Percentiles rank a stretch among this genome's conserved stretches.
Conservation (phyloP, 2,888 invertebrate genomes). For the Atrina japonica region DNA sequence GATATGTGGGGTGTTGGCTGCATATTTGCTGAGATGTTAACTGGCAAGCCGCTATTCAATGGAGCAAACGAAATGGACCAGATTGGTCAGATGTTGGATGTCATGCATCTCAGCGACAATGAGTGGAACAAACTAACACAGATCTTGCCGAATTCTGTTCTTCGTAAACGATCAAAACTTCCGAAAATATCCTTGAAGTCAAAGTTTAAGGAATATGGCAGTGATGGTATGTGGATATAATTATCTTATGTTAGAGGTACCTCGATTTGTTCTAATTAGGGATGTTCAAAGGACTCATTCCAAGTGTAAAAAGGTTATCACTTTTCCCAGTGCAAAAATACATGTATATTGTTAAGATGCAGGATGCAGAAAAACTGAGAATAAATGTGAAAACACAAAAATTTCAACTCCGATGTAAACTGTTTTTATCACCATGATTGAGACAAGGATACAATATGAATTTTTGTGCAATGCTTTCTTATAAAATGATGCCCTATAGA, state of each 20-base stretch:
- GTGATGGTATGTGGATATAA: constrained; percentile 47
- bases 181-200: constrained; percentile 53
- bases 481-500: too few relatives aligned
- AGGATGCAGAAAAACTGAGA: neutral
- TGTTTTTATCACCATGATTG: too few relatives aligned
- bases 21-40: constrained; percentile 99
- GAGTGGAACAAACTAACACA: constrained; percentile 69
- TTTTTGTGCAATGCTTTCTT: too few relatives aligned
- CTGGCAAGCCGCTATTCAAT: constrained; percentile 94
- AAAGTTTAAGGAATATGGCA: constrained; percentile 51
- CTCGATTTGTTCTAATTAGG: neutral
- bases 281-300: too few relatives aligned
- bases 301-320: too few relatives aligned
- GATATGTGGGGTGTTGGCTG: constrained; percentile 99
- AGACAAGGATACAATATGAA: too few relatives aligned
- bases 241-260: too few relatives aligned
- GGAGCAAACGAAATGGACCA: constrained; percentile 90
- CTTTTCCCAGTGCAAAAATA: too few relatives aligned
- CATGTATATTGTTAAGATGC: too few relatives aligned
- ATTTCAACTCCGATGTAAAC: neutral
- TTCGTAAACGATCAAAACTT: constrained; percentile 61
- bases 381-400: neutral
- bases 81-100: constrained; percentile 64
- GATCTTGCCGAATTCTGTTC: constrained; percentile 70
- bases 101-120: constrained; percentile 65